These are phyloP conservation scores for Anneissia japonica DNA, from an alignment of 35 echinoderm and acorn worm species.

Conservation along the genomic window DNA sequence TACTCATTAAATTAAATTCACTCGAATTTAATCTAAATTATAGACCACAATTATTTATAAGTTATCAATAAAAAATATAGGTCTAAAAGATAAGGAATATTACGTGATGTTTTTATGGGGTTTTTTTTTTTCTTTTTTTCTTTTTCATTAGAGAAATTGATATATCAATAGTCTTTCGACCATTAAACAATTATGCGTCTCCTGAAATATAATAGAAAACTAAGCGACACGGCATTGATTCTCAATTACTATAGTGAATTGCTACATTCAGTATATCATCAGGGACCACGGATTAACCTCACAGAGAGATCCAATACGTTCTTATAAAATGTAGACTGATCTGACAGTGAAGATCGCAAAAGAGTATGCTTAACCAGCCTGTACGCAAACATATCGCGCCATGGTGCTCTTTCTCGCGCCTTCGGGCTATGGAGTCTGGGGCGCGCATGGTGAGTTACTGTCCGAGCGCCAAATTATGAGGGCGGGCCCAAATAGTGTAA, in stretches of 20 bases:
- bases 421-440: not conserved
- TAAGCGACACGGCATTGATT: not conserved
- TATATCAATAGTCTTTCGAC: not conserved
- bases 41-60: no score
- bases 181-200: not conserved
- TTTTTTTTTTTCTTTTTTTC: no score
- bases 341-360: slow-evolving; percentile 1
- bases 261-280: not conserved
- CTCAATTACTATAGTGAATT: not conserved
- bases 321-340: not conserved
- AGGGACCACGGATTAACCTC: not conserved
- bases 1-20: no score
- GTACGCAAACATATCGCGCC: not conserved
- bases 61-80: no score
- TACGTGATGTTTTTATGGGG: no score
- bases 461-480: not conserved
- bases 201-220: not conserved
- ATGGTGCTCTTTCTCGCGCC: not conserved
- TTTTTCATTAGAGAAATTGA: not conserved
- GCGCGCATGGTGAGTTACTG: not conserved
- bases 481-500: not conserved
- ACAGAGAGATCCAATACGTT: not conserved
- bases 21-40: no score
- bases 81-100: no score
- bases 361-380: not conserved